Evolutionary conservation across 2,888 invertebrate genomes (phyloP).

Genomic region (Lepidocyrtoides sp.): DNA sequence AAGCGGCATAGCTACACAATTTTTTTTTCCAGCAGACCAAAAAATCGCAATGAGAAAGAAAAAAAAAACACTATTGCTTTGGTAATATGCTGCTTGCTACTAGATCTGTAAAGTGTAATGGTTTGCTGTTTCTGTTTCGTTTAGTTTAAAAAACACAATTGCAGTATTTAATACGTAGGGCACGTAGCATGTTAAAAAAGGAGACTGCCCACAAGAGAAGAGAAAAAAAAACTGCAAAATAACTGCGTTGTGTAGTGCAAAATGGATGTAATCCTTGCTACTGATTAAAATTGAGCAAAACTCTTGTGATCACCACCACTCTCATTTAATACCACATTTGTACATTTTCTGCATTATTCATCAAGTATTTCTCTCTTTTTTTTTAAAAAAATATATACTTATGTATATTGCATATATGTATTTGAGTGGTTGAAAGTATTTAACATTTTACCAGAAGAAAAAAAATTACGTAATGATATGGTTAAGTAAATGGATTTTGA

Average conservation of each 20-base stretch:
- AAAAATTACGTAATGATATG: not conserved
- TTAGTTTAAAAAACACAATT: no score
- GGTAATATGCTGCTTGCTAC: no score
- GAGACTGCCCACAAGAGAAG: not conserved
- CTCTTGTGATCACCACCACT: not conserved
- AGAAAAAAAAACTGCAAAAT: no score
- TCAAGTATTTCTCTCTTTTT: no score
- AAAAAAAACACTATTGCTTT: not conserved
- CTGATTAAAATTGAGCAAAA: not conserved
- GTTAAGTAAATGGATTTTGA: constrained; percentile 33
- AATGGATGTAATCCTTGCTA: not conserved
- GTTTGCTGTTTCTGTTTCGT: no score
- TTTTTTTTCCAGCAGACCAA: no score
- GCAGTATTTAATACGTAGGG: not conserved
- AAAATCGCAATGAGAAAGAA: not conserved
- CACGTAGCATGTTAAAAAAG: not conserved
- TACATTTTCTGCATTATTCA: not conserved
- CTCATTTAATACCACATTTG: not conserved
- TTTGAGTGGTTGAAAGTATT: not conserved
- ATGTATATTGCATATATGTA: not conserved
- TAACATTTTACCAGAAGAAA: not conserved
- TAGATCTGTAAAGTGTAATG: no score
- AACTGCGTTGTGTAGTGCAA: no score
- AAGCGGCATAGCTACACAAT: no score
- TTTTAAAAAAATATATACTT: not conserved